Base-by-base conservation (phyloP, 2,797 vertebrate genomes). In the Sebastiscus albofasciatus region DNA sequence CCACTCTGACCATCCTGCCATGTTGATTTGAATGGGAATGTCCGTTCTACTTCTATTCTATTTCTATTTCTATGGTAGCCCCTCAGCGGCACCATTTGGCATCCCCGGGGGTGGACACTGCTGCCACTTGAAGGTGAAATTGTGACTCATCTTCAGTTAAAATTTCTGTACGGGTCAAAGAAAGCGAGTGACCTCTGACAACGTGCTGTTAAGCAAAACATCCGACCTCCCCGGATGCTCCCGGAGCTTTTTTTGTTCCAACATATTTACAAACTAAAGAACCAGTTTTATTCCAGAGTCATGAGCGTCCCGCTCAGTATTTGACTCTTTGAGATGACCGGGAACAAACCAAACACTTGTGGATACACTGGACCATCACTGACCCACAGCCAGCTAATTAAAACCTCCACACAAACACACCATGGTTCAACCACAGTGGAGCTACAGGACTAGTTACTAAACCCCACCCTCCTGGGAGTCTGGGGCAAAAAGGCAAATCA, bases 371-470 rank as follows among this genome's bases (percentile, higher is more conserved):
- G 36, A 79, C 64, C 46, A 11, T 27, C 67, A n/a, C 54, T 18
- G 36, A 62, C 58, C 20, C 42, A 6, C 14, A 73, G 27, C 24
- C 67, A 52, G 46, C 31, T 39, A 24, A 65, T 6, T 6, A 26
- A 36, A 66, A 61, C 34, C 24, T 73, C 39, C 61, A 62, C 60
- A 34, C 79, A 60, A 29, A 49, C 79, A 60, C 66, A 49, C 7
- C 67, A 54, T 61, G 85, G 84, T 24, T 89, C 85, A 85, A 86
- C 84, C 85, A 73, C n/a, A 20, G 59, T 36, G 56, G 54, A 81
- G 79, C 60, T 22, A n/a, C 62, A 14, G 61, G 46, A 71, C 61
- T n/a, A 10, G 14, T 2, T 5, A 46, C 33, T 52, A 68, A 82
- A 36, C 34, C 34, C 75, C 67, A 2, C 62, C 79, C 59, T 2